A percentile compares a stretch with the other conserved stretches of the same genome.
These are phyloP conservation scores for Pardalotus punctatus DNA, from an alignment of 2,113 vertebrate species.

Conservation along the genomic window DNA sequence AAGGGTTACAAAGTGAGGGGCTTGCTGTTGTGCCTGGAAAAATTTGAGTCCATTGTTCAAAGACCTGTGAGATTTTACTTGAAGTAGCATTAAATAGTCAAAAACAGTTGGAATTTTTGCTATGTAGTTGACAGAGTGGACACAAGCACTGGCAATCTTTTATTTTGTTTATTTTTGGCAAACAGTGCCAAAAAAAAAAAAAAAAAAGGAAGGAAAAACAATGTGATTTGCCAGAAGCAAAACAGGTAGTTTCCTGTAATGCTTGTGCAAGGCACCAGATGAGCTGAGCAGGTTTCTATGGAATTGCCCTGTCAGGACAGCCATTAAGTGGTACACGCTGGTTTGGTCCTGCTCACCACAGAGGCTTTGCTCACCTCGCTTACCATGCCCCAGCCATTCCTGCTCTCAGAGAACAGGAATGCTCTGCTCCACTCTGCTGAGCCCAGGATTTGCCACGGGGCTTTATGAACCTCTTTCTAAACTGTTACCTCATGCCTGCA, in stretches of 20 bases:
- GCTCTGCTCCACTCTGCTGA: neutral
- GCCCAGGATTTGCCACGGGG: neutral
- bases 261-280: neutral
- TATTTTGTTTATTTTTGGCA: neutral
- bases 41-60: neutral
- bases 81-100: neutral
- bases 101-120: neutral
- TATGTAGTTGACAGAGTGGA: neutral
- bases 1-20: neutral
- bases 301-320: neutral
- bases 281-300: neutral
- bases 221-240: neutral
- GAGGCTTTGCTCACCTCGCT: neutral
- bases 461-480: neutral
- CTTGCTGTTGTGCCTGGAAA: neutral
- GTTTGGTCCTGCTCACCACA: neutral
- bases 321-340: neutral
- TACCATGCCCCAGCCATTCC: neutral
- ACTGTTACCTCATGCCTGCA: neutral
- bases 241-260: neutral
- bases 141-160: neutral
- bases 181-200: rapidly evolving
- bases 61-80: neutral
- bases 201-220: too few species aligned
- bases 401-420: neutral